A percentile compares a stretch with the other conserved stretches of the same genome.
phyloP scores from a whole-genome alignment of 2,113 vertebrate species.

The Columbina picui region DNA sequence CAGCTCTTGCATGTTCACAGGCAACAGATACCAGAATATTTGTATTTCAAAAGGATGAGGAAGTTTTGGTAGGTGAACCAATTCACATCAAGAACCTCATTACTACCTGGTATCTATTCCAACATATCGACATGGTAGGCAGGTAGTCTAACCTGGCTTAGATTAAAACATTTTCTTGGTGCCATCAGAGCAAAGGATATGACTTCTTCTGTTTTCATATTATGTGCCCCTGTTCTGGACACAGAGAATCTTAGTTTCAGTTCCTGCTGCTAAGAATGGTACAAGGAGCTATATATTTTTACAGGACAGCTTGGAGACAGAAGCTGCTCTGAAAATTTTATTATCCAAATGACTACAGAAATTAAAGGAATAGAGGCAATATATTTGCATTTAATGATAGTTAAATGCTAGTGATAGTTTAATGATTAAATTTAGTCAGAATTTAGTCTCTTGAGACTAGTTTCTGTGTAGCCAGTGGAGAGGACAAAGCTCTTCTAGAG shows the following conservation, averaged over 20 bases:
- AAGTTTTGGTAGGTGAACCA: not conserved
- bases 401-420: no score
- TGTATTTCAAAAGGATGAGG: not conserved
- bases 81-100: not conserved
- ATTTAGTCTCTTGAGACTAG: not conserved
- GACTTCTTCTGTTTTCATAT: not conserved
- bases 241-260: not conserved
- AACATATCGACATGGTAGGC: not conserved
- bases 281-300: not conserved
- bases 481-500: not conserved
- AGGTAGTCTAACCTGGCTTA: not conserved
- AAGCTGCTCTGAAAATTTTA: not conserved
- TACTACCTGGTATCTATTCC: not conserved
- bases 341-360: not conserved
- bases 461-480: not conserved
- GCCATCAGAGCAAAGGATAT: not conserved
- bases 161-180: not conserved
- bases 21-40: not conserved
- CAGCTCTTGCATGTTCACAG: not conserved
- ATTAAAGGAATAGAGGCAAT: not conserved
- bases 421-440: not conserved
- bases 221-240: not conserved
- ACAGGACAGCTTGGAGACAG: not conserved
- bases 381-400: no score
- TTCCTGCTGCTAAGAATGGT: not conserved